Base-by-base conservation (phyloP, 2,113 vertebrate genomes). In the Propithecus coquereli region DNA sequence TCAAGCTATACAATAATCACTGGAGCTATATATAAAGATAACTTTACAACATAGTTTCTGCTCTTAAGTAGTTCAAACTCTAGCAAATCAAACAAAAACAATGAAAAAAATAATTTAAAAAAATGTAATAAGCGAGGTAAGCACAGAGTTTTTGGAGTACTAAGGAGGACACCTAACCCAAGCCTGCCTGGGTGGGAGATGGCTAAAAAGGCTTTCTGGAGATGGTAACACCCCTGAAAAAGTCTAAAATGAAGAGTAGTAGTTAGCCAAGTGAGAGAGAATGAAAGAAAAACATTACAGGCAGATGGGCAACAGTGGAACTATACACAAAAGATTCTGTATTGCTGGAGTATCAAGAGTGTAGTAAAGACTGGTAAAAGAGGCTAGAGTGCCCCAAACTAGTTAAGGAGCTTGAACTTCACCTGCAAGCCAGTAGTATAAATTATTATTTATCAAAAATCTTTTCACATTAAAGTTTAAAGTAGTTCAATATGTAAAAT, bases 401-500 rank as follows among this genome's bases (percentile, higher is more conserved):
- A n/a, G 18, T 74, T 90, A 88, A 89, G 43, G 32, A 63, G 22
- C n/a, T 54, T 92, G 50, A 92, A 92, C 32, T 92, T 93, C n/a
- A 87, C 71, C 65, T 94, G 12, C 4, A 81, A 22, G 22, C 6
- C 63, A 84, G 45, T 20, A 87, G 37, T 80, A 76, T 37, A 92
- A 94, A 83, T 34, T 84, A 96, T 20, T 40, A 94, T 90, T 95
- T 90, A 96, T 71, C 32, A 93, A 80, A 73, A 70, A 57, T 68
- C 8, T 76, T 90, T 82, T 90, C 79, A 85, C 61, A 94, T 77
- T 92, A 77, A 94, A 76, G 40, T 47, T 95, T 91, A 85, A 94
- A 90, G 34, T 45, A 94, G 25, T 9, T 95, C 59, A 77, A 89
- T 65, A 65, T 40, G 25, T 70, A 66, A 92, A 85, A 90, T 3